phyloP scores from a whole-genome alignment of 2,888 invertebrate genomes.

The Antitype chi region DNA sequence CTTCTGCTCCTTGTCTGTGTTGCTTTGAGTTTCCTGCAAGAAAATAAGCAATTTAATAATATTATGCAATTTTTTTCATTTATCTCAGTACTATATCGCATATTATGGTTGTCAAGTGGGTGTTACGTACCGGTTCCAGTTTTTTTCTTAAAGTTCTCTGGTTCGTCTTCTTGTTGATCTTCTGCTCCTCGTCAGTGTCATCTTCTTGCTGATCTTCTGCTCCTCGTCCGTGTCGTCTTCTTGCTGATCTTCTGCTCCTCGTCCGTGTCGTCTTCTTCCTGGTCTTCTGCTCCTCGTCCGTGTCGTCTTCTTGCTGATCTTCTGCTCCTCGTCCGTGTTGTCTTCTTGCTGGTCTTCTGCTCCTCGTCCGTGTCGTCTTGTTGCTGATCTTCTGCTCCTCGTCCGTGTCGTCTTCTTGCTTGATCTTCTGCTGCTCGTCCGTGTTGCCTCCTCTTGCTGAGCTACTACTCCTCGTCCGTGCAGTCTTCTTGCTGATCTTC shows the following conservation, averaged over 20 bases:
- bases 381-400: conserved; percentile 15
- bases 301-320: conserved; percentile 26
- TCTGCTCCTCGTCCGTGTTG: conserved; percentile 37
- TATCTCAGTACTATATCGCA: too few relatives aligned
- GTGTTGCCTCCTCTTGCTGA: conserved; percentile 19
- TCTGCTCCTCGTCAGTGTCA: conserved; percentile 30
- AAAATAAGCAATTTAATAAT: too few relatives aligned
- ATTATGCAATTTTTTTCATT: too few relatives aligned
- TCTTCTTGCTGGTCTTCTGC: conserved; percentile 12
- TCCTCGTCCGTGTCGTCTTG: conserved; percentile 43
- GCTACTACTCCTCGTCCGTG: conserved; percentile 38
- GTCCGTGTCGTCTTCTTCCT: conserved; percentile 33
- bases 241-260: conserved; percentile 23
- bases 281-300: conserved; percentile 35
- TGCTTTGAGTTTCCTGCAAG: conserved; percentile 7
- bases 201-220: conserved; percentile 10
- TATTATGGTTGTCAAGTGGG: too few relatives aligned
- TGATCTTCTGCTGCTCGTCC: conserved; percentile 40
- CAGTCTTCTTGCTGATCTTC: conserved; percentile 14
- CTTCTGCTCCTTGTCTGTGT: conserved; percentile 9
- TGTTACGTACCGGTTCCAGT: conserved; percentile 26
- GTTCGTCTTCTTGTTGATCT: conserved; percentile 26
- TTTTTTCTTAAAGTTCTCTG: conserved; percentile 20
- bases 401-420: conserved; percentile 38
- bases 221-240: conserved; percentile 39